Base-by-base conservation (phyloP, 2,888 invertebrate genomes). In the Pocota personata region DNA sequence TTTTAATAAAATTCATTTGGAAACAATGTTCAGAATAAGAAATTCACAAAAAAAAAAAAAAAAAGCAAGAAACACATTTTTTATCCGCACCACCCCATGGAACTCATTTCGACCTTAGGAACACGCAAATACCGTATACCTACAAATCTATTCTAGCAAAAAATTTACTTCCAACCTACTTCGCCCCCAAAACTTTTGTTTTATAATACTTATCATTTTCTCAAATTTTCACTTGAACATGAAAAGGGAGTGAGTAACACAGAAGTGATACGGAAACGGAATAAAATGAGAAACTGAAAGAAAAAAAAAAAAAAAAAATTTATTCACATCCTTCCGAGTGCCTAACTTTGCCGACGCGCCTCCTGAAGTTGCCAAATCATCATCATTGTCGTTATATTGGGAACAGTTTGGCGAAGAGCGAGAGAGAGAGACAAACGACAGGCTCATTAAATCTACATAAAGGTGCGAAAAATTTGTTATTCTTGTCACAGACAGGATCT, bases 391-490 rank as follows among this genome's bases (percentile, higher is more conserved):
- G 57, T 57, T 43, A 64, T 75, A 67, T 69, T 76, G 62, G 27
- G 27, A 64, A 48, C 24, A 16, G 24, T 48, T 69, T 37, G 27
- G 19, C n/a, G 14, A 24, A 5, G 19, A 19, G 57, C n/a, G 32
- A 43, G 48, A 16, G 27, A 27, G 2, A 35, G 24, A 24, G 37
- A 4, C 37, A 37, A n/a, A 46, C 64, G 57, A 57, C 55, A 58
- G 60, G 50, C 84, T 84, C 84, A 80, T 84, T 80, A 71, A 80
- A 84, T 84, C 75, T 75, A 57, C 80, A 84, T 84, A 72, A 80
- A 75, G 83, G 83, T 80, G 75, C 71, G 75, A 75, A 71, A 37
- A 84, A 69, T 75, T 84, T 80, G 73, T 71, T 69, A 80, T 75
- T 84, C 75, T 46, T 35, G 69, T 71, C 84, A 58, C 75, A 69